Evolutionary conservation across 1,140 invertebrate genomes (phyloP).

Genomic region (Anthonomus grandis): DNA sequence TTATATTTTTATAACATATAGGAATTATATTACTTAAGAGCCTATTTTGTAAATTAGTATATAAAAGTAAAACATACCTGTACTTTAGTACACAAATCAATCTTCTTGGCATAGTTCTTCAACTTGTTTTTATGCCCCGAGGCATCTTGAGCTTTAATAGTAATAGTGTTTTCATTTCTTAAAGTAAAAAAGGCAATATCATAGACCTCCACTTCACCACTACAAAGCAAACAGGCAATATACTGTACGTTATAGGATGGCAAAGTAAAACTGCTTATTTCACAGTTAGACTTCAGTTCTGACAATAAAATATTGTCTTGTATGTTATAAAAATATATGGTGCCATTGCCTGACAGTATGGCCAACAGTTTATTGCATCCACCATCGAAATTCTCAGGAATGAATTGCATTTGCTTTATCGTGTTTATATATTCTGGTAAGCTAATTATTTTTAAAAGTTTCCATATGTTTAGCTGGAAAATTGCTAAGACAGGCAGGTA

Average conservation of each 20-base stretch:
- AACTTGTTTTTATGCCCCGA: slow-evolving; percentile 7
- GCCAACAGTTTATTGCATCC: slow-evolving; percentile 61
- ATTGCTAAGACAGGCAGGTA: slow-evolving; percentile 53
- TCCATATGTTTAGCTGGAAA: slow-evolving; percentile 58
- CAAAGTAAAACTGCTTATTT: slow-evolving; percentile 52
- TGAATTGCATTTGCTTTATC: slow-evolving; percentile 55
- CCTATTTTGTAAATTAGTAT: too few relatives aligned
- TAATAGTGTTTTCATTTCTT: slow-evolving; percentile 20
- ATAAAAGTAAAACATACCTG: slow-evolving; percentile 12
- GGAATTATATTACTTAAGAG: too few relatives aligned
- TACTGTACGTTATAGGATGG: slow-evolving; percentile 56
- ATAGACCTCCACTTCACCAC: slow-evolving; percentile 58
- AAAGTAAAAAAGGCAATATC: slow-evolving; percentile 36
- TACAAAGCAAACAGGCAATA: slow-evolving; percentile 55
- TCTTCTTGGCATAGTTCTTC: slow-evolving; percentile 9
- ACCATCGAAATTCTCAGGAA: slow-evolving; percentile 60
- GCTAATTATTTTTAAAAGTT: slow-evolving; percentile 53
- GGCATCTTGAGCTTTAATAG: slow-evolving; percentile 21
- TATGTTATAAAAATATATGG: slow-evolving; percentile 57
- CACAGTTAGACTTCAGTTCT: slow-evolving; percentile 47
- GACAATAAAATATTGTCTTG: slow-evolving; percentile 50
- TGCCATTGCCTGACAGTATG: slow-evolving; percentile 55
- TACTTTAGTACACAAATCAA: background rate
- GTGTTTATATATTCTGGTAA: slow-evolving; percentile 53
- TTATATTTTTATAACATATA: too few relatives aligned